Conservation (phyloP, 2,888 invertebrate species). For the Drosophila pseudotakahashii region DNA sequence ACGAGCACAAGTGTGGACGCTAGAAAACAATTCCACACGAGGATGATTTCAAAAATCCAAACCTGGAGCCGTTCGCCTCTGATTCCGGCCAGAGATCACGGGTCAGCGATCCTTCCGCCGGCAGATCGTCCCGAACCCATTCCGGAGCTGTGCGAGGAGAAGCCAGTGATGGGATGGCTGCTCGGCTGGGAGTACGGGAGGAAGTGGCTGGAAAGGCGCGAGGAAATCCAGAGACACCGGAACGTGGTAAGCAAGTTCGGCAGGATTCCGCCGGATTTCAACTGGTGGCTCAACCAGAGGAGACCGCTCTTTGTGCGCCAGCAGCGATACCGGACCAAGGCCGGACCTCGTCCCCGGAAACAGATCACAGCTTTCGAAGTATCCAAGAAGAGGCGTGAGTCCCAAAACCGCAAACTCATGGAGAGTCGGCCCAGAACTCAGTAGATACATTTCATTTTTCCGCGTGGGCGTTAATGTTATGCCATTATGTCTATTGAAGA, state of each 20-base stretch:
- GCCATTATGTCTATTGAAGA: neutral
- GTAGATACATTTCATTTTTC: neutral
- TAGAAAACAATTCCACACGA: neutral
- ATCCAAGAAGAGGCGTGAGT: slow-evolving; percentile 19
- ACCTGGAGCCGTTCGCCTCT: slow-evolving; percentile 20
- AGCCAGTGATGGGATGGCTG: slow-evolving; percentile 28
- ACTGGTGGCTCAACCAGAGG: slow-evolving; percentile 40
- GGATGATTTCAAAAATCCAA: neutral
- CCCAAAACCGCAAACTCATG: neutral
- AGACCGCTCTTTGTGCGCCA: slow-evolving; percentile 17
- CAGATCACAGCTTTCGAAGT: slow-evolving; percentile 23
- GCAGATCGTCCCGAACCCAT: slow-evolving; percentile 16
- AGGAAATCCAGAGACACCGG: slow-evolving; percentile 3
- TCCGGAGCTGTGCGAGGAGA: slow-evolving; percentile 10
- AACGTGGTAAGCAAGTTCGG: slow-evolving; percentile 1
- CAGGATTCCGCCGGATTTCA: slow-evolving; percentile 19
- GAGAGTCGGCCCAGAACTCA: neutral
- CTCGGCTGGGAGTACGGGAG: slow-evolving; percentile 45
- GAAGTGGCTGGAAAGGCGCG: slow-evolving; percentile 33
- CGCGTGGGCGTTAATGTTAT: neutral
- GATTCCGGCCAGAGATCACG: slow-evolving; percentile 9
- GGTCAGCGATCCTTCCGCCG: slow-evolving; percentile 22
- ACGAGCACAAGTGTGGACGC: neutral
- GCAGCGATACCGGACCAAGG: slow-evolving; percentile 23
- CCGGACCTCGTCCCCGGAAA: slow-evolving; percentile 6